These are phyloP conservation scores for Amorpha juglandis DNA, from an alignment of 2,888 invertebrate species.

Conservation along the genomic window DNA sequence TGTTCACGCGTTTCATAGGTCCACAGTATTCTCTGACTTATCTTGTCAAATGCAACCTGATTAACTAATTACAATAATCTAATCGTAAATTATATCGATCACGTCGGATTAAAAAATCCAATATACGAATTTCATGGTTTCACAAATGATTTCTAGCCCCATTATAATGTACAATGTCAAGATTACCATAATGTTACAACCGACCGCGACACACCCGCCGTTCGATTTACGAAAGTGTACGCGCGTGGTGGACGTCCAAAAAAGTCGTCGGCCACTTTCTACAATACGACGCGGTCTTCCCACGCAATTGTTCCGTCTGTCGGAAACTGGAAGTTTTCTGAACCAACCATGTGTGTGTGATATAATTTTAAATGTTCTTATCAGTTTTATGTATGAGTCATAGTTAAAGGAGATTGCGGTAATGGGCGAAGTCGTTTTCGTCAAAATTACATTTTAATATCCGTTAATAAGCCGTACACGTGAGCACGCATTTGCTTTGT, in stretches of 20 bases:
- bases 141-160: background rate
- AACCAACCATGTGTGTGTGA: background rate
- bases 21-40: background rate
- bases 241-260: slow-evolving; percentile 17
- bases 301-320: slow-evolving; percentile 65
- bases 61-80: background rate
- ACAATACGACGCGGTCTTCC: slow-evolving; percentile 54
- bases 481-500: background rate
- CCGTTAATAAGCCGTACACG: background rate
- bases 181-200: slow-evolving; percentile 18
- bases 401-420: background rate
- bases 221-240: slow-evolving; percentile 10
- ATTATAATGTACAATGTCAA: slow-evolving; percentile 19
- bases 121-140: background rate
- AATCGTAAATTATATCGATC: background rate
- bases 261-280: slow-evolving; percentile 40
- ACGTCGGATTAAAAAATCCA: background rate
- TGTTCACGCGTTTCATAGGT: background rate
- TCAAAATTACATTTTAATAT: slow-evolving; percentile 10
- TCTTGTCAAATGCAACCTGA: background rate
- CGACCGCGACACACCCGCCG: slow-evolving; percentile 13
- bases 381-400: slow-evolving; percentile 1
- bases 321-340: slow-evolving; percentile 25
- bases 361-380: slow-evolving; percentile 5
- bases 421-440: background rate